Evolutionary conservation across 2,797 vertebrate genomes (phyloP).

Genomic region (Gorsachius magnificus): DNA sequence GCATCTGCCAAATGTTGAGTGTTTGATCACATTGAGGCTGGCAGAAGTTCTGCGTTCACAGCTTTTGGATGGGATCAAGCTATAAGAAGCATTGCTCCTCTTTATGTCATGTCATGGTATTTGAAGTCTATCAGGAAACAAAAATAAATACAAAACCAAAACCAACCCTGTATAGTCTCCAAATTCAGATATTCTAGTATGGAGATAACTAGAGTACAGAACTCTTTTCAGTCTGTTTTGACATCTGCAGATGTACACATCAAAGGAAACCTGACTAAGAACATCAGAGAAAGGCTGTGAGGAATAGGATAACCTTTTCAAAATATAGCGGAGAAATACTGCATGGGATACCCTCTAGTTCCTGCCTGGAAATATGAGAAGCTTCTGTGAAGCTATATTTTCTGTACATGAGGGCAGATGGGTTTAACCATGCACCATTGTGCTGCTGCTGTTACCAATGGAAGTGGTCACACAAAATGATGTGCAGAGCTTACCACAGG

Average conservation of each 20-base stretch:
- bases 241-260: background rate
- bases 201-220: background rate
- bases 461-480: background rate
- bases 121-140: background rate
- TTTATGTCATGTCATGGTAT: background rate
- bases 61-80: background rate
- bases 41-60: background rate
- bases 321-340: background rate
- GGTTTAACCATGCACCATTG: background rate
- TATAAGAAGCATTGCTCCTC: background rate
- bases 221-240: background rate
- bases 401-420: fast-evolving
- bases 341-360: background rate
- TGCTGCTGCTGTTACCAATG: background rate
- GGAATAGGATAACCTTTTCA: background rate
- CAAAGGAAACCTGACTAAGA: background rate
- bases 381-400: background rate
- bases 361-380: background rate
- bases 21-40: background rate
- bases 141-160: background rate
- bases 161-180: background rate
- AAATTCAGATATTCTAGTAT: background rate
- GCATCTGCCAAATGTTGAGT: background rate
- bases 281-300: background rate
- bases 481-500: fast-evolving